Base-by-base conservation (phyloP, 2,797 vertebrate species). In the Ctenopoma multispine region DNA sequence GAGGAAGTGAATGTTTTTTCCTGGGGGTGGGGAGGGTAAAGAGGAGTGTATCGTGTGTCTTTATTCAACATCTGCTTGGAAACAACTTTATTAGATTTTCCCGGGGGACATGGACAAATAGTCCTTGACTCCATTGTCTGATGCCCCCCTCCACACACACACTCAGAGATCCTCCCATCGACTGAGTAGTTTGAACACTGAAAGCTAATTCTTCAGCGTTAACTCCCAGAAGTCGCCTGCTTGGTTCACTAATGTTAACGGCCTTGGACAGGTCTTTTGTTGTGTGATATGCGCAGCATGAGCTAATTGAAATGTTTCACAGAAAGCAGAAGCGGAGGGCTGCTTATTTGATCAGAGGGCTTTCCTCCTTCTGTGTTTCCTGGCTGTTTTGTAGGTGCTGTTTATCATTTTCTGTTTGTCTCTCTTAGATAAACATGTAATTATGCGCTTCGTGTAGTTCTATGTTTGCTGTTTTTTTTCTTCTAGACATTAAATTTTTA, bases 11-110 rank as follows among this genome's bases (percentile, higher is more conserved):
- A 87, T 72, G 77, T 43, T 57, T 27, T 8, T 58, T 72, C 80
- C 31, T 10, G 9, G 44, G 73, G 44, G 3, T 1, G 4, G 4
- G 40, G 50, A 15, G 56, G 58, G 40, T 13, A 9, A 48, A 27
- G 36, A 58, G 43, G 23, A 49, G 46, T 0, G 17, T 24, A 66
- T 81, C 86, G 82, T 84, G 75, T 60, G 67, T 70, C 63, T 90
- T 82, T 75, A 84, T 87, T 88, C 72, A 81, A 55, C 73, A 55
- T 79, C 66, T 75, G 80, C 79, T 85, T 72, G 82, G 92, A 91
- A 90, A 91, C 87, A 89, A 77, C 84, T 81, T 82, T 79, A 86
- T 90, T 89, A 80, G 81, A 79, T 80, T 77, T 57, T 66, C 49
- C 78, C 20, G 14, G 2, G 48, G 34, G 56, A 46, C 29, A 18